phyloP scores from a whole-genome alignment of 1,140 invertebrate genomes.

The Ganaspis sp. region DNA sequence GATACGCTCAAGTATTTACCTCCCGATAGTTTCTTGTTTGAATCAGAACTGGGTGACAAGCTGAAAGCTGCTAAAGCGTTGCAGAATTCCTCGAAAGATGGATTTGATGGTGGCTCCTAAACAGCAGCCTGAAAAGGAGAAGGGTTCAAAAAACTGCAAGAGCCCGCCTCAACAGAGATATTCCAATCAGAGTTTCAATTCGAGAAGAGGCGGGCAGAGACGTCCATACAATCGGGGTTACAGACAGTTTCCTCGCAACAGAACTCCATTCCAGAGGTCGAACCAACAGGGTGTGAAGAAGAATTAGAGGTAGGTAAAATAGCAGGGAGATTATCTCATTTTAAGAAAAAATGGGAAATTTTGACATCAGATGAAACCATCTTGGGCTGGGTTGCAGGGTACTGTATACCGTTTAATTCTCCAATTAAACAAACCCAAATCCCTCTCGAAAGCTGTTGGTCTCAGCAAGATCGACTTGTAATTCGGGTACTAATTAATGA shows the following conservation, averaged over 20 bases:
- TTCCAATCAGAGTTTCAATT: neutral
- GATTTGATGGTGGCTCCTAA: slow-evolving; percentile 28
- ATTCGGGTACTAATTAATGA: slow-evolving; percentile 5
- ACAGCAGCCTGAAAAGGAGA: neutral
- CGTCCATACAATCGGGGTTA: neutral
- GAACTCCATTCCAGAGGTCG: too few relatives aligned
- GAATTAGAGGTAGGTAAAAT: neutral
- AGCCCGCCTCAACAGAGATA: slow-evolving; percentile 6
- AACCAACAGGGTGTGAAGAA: too few relatives aligned
- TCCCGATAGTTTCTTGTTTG: slow-evolving; percentile 22
- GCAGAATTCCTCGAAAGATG: slow-evolving; percentile 36
- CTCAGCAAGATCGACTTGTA: slow-evolving; percentile 1
- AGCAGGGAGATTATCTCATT: slow-evolving; percentile 30
- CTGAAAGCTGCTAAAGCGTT: slow-evolving; percentile 14
- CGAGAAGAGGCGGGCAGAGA: neutral
- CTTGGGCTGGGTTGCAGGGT: slow-evolving; percentile 31
- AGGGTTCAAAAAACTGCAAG: slow-evolving; percentile 20
- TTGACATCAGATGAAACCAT: slow-evolving; percentile 16
- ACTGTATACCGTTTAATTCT: slow-evolving; percentile 34
- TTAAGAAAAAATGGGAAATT: slow-evolving; percentile 10
- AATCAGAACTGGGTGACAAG: neutral
- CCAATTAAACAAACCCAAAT: neutral
- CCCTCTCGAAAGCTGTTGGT: slow-evolving; percentile 1
- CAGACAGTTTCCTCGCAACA: neutral
- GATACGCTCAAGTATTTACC: neutral